phyloP scores from a whole-genome alignment of 2,888 invertebrate genomes.

The Rosalia funebris region DNA sequence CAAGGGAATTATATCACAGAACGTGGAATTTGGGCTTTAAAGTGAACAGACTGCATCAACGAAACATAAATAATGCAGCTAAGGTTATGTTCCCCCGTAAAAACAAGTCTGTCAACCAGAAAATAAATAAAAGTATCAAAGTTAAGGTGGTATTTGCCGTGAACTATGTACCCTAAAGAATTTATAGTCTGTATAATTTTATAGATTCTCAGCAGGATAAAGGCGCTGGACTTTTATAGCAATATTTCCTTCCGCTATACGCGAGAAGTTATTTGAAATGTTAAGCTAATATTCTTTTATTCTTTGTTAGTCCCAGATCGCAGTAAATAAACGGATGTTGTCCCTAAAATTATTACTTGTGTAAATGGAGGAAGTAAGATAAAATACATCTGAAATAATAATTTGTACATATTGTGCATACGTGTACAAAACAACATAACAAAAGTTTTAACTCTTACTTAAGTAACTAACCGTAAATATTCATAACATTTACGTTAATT shows the following conservation, averaged over 20 bases:
- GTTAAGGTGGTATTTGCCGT: slow-evolving; percentile 28
- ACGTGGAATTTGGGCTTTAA: not conserved
- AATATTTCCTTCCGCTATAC: slow-evolving; percentile 12
- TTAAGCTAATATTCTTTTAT: slow-evolving; percentile 23
- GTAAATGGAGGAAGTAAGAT: not conserved
- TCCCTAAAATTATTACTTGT: not conserved
- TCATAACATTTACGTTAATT: too few relatives aligned
- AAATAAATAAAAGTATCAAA: slow-evolving; percentile 35
- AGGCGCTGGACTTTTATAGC: slow-evolving; percentile 26
- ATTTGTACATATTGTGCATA: too few relatives aligned
- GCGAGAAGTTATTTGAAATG: slow-evolving; percentile 16
- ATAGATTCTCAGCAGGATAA: slow-evolving; percentile 35
- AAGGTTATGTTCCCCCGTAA: slow-evolving; percentile 23
- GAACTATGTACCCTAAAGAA: slow-evolving; percentile 35
- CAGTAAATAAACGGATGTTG: not conserved
- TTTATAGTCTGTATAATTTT: slow-evolving; percentile 41
- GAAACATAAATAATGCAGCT: slow-evolving; percentile 20
- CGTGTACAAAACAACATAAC: too few relatives aligned
- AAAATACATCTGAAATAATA: too few relatives aligned
- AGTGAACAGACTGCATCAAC: not conserved
- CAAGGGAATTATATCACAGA: too few relatives aligned
- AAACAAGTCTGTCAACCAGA: slow-evolving; percentile 29
- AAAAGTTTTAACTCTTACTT: too few relatives aligned
- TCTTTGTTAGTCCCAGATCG: not conserved
- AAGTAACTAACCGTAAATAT: too few relatives aligned